phyloP scores from a whole-genome alignment of 2,113 vertebrate species.

The Larimichthys polyactis region DNA sequence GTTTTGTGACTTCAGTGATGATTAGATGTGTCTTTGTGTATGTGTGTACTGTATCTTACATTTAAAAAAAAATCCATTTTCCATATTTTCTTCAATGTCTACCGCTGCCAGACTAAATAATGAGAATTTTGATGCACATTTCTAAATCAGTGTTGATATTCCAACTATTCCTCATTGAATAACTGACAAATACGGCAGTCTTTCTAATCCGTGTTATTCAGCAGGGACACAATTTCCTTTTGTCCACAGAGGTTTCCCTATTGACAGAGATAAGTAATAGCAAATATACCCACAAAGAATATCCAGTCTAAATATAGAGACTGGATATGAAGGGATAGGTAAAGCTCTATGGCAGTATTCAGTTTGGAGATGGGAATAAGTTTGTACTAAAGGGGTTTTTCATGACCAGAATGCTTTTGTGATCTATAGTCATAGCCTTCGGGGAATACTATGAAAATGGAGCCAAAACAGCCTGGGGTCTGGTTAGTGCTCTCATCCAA shows the following conservation, averaged over 20 bases:
- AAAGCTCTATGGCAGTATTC: neutral
- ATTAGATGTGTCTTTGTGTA: neutral
- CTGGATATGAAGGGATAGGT: slow-evolving; percentile 18
- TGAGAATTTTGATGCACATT: neutral
- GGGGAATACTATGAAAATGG: slow-evolving; percentile 22
- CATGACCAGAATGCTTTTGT: slow-evolving; percentile 24
- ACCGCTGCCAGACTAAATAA: slow-evolving; percentile 19
- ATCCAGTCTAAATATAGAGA: slow-evolving; percentile 29
- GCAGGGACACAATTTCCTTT: slow-evolving; percentile 24
- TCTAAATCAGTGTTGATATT: neutral
- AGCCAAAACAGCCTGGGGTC: slow-evolving; percentile 27
- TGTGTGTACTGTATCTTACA: neutral
- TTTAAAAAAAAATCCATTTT: neutral
- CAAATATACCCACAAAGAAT: slow-evolving; percentile 21
- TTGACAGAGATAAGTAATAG: slow-evolving; percentile 46
- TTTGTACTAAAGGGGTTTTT: slow-evolving; percentile 8
- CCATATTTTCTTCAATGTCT: neutral
- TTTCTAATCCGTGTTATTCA: slow-evolving; percentile 43
- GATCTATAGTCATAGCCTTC: slow-evolving; percentile 14
- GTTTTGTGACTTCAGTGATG: neutral
- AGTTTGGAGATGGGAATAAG: slow-evolving; percentile 19
- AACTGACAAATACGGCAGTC: slow-evolving; percentile 37
- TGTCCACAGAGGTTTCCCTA: slow-evolving; percentile 9
- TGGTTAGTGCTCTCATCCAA: slow-evolving; percentile 18
- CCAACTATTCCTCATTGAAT: slow-evolving; percentile 37